These are phyloP conservation scores for Troilus luridus DNA, from an alignment of 2,888 invertebrate species.

Conservation along the genomic window DNA sequence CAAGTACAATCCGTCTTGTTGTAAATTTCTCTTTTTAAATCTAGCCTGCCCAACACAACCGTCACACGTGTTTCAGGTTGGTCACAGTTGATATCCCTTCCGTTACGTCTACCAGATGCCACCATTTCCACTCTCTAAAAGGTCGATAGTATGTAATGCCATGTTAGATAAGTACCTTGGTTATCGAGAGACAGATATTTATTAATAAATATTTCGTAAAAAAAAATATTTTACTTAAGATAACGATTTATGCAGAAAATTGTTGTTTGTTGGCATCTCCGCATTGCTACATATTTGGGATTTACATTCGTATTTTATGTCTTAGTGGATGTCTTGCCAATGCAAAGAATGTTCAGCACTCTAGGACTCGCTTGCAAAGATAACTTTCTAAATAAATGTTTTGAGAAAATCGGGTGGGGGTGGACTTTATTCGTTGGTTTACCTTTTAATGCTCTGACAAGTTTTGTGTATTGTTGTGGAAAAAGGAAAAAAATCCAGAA, in stretches of 20 bases:
- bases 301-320: slow-evolving; percentile 87
- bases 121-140: background rate
- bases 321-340: slow-evolving; percentile 84
- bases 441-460: slow-evolving; percentile 86
- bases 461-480: slow-evolving; percentile 88
- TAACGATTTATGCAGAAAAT: slow-evolving; percentile 91
- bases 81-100: background rate
- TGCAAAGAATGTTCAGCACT: slow-evolving; percentile 87
- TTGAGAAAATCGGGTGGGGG: slow-evolving; percentile 97
- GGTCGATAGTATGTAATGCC: background rate
- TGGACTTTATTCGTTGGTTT: slow-evolving; percentile 89
- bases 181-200: background rate
- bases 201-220: too few species aligned
- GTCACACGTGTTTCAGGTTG: background rate
- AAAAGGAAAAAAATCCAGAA: slow-evolving; percentile 78
- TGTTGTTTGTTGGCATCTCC: slow-evolving; percentile 88
- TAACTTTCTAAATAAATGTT: slow-evolving; percentile 92
- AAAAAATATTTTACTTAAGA: slow-evolving; percentile 84
- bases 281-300: slow-evolving; percentile 88
- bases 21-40: too few species aligned
- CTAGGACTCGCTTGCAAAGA: slow-evolving; percentile 92
- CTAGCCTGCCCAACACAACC: too few species aligned
- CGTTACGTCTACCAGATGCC: background rate
- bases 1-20: too few species aligned
- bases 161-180: background rate